Conservation (phyloP, 2,888 invertebrate genomes). For the Phalangium opilio region DNA sequence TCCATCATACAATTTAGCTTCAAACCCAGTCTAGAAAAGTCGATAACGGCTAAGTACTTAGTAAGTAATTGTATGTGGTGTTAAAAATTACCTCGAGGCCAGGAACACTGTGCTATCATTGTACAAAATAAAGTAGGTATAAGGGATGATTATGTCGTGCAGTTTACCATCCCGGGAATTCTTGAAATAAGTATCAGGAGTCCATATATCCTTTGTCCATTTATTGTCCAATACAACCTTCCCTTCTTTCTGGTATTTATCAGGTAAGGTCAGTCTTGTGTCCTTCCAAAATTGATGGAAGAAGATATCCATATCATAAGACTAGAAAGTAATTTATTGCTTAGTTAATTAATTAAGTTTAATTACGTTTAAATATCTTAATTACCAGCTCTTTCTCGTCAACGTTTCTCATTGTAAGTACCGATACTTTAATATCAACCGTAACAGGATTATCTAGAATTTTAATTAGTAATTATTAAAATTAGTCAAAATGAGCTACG, state of each 20-base stretch:
- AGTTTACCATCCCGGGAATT: constrained; percentile 17
- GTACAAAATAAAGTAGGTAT: constrained; percentile 15
- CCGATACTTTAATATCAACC: too few relatives aligned
- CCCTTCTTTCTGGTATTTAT: constrained; percentile 3
- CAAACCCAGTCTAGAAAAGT: constrained; percentile 13
- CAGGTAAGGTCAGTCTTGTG: constrained; percentile 6
- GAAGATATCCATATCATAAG: constrained; percentile 17
- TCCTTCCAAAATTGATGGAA: constrained; percentile 19
- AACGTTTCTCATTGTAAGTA: too few relatives aligned
- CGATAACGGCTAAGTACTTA: neutral
- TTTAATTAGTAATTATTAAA: too few relatives aligned
- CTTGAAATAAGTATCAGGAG: constrained; percentile 19
- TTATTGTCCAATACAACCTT: constrained; percentile 15
- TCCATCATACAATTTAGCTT: constrained; percentile 17
- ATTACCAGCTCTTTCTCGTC: too few relatives aligned
- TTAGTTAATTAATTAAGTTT: too few relatives aligned
- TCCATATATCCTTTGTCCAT: constrained; percentile 18
- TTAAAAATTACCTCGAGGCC: constrained; percentile 13
- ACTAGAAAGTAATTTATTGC: constrained; percentile 8
- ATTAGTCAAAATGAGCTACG: too few relatives aligned
- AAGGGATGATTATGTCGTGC: constrained; percentile 16
- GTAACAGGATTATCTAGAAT: too few relatives aligned
- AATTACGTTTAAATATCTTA: too few relatives aligned
- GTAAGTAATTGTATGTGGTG: too few relatives aligned
- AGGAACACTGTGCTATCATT: constrained; percentile 15